phyloP scores from a whole-genome alignment of 2,113 vertebrate species.

The Psilopsiagon aurifrons region DNA sequence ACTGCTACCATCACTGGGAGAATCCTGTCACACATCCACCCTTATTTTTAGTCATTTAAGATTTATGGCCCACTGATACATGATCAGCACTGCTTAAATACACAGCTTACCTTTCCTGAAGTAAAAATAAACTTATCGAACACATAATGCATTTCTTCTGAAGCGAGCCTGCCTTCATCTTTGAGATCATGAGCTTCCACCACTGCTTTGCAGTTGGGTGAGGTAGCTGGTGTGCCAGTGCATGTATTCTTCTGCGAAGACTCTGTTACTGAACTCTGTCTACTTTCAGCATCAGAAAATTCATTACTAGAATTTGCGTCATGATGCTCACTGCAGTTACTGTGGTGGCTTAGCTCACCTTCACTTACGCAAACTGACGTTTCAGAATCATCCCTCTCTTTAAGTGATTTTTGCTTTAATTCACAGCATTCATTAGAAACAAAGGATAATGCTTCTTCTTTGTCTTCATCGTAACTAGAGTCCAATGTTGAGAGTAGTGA shows the following conservation, averaged over 20 bases:
- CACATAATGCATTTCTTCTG: slow-evolving; percentile 88
- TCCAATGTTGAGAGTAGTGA: slow-evolving; percentile 56
- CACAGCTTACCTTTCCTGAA: slow-evolving; percentile 89
- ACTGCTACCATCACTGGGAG: not conserved
- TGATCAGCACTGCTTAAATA: not conserved
- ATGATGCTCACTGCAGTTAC: slow-evolving; percentile 65
- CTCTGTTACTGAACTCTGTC: slow-evolving; percentile 46
- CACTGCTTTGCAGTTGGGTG: slow-evolving; percentile 71
- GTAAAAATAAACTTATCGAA: slow-evolving; percentile 98
- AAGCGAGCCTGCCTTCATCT: slow-evolving; percentile 66
- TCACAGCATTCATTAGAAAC: slow-evolving; percentile 68
- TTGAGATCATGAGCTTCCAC: slow-evolving; percentile 70
- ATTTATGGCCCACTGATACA: not conserved
- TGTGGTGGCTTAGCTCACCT: slow-evolving; percentile 38
- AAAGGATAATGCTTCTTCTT: slow-evolving; percentile 58
- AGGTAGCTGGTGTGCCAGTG: slow-evolving; percentile 80
- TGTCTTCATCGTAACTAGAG: slow-evolving; percentile 45
- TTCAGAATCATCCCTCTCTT: slow-evolving; percentile 58
- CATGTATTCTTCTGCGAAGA: slow-evolving; percentile 45
- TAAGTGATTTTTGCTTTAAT: slow-evolving; percentile 64
- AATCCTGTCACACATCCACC: not conserved
- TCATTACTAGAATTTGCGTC: slow-evolving; percentile 58
- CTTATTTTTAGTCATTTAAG: not conserved
- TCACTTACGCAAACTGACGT: slow-evolving; percentile 53
- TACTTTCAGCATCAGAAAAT: slow-evolving; percentile 67